Conservation (phyloP, 2,888 invertebrate genomes). For the Galeruca laticollis region DNA sequence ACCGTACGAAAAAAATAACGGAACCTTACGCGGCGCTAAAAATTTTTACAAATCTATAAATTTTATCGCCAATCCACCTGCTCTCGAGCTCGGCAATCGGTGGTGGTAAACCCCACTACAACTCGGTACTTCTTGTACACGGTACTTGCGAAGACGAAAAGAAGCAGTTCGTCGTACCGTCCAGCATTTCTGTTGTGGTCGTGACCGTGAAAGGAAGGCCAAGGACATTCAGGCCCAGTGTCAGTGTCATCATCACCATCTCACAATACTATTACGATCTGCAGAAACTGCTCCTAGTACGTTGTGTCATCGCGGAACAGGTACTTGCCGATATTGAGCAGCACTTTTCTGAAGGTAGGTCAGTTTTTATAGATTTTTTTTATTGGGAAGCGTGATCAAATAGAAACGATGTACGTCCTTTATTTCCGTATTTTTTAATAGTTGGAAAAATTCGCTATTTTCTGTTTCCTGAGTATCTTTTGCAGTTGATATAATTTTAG, state of each 20-base stretch:
- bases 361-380: constrained; percentile 17
- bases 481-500: no score
- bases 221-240: constrained; percentile 63
- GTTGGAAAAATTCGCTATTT: no score
- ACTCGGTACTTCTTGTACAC: constrained; percentile 58
- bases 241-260: constrained; percentile 55
- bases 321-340: background rate
- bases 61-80: constrained; percentile 57
- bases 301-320: constrained; percentile 22
- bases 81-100: constrained; percentile 52
- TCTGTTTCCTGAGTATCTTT: no score
- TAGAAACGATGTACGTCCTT: no score
- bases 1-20: constrained; percentile 7
- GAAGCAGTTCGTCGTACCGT: constrained; percentile 66
- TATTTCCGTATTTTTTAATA: no score
- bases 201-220: constrained; percentile 67
- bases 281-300: constrained; percentile 1
- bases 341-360: constrained; percentile 22
- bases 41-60: constrained; percentile 20
- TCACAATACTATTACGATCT: constrained; percentile 23
- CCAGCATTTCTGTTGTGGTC: constrained; percentile 67
- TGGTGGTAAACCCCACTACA: constrained; percentile 62
- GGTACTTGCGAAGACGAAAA: constrained; percentile 59
- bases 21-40: constrained; percentile 16
- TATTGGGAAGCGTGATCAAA: background rate